Conservation (phyloP, 64 coral and sea anemone species). For the Montipora cactus region DNA sequence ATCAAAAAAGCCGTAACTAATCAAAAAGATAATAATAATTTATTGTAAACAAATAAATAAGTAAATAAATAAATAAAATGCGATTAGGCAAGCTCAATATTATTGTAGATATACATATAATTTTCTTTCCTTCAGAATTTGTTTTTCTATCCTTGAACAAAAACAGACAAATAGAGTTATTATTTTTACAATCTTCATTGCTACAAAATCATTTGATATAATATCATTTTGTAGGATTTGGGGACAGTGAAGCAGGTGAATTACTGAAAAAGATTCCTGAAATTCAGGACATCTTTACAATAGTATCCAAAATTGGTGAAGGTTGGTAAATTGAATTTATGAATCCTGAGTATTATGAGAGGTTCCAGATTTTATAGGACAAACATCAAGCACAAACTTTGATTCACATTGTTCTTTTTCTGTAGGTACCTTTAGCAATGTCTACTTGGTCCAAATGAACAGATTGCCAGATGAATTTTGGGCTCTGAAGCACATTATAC, state of each 20-base stretch:
- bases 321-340: conserved; percentile 46
- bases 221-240: conserved; percentile 74
- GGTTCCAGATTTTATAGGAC: no score
- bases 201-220: no score
- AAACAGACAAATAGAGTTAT: background rate
- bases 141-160: no score
- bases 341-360: background rate
- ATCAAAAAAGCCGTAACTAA: no score
- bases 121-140: no score
- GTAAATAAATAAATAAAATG: no score
- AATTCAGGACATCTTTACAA: conserved; percentile 79
- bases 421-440: conserved; percentile 98
- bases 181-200: background rate
- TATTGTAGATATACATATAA: no score
- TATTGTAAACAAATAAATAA: no score
- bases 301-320: conserved; percentile 95
- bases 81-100: no score
- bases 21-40: no score
- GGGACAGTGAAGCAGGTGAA: conserved; percentile 88
- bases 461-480: conserved; percentile 78
- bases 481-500: conserved; percentile 98
- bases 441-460: conserved; percentile 90
- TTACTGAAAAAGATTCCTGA: conserved; percentile 91
- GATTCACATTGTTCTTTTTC: background rate
- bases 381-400: no score